Evolutionary conservation across 2,888 invertebrate genomes (phyloP).

Genomic region (Tetranychus truncatus): DNA sequence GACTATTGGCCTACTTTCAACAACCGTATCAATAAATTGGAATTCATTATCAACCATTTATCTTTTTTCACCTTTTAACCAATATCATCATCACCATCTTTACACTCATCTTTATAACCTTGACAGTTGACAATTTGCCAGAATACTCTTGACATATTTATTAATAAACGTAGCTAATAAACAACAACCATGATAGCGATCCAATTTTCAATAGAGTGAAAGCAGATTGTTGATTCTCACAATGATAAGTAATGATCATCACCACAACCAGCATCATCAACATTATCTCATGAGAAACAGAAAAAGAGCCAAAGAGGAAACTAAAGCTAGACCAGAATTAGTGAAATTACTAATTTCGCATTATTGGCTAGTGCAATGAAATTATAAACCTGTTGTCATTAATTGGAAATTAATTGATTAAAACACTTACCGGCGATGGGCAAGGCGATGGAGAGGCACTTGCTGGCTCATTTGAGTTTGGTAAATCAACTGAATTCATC

Average conservation of each 20-base stretch:
- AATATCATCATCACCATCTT: neutral
- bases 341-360: no score
- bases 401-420: neutral
- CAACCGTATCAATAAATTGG: neutral
- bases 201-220: conserved; percentile 21
- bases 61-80: neutral
- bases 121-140: neutral
- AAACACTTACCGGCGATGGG: conserved; percentile 50
- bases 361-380: no score
- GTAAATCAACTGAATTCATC: conserved; percentile 82
- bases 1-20: neutral
- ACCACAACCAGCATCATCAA: no score
- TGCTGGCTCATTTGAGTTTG: conserved; percentile 63
- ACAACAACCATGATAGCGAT: neutral
- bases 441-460: conserved; percentile 84
- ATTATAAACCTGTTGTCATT: no score
- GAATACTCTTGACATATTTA: no score
- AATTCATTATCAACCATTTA: neutral
- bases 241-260: no score
- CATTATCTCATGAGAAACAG: no score
- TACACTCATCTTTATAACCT: neutral
- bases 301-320: no score
- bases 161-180: no score
- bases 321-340: no score
- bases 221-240: no score